Evolutionary conservation across 2,797 vertebrate species (phyloP).

Genomic region (Nothura maculosa): DNA sequence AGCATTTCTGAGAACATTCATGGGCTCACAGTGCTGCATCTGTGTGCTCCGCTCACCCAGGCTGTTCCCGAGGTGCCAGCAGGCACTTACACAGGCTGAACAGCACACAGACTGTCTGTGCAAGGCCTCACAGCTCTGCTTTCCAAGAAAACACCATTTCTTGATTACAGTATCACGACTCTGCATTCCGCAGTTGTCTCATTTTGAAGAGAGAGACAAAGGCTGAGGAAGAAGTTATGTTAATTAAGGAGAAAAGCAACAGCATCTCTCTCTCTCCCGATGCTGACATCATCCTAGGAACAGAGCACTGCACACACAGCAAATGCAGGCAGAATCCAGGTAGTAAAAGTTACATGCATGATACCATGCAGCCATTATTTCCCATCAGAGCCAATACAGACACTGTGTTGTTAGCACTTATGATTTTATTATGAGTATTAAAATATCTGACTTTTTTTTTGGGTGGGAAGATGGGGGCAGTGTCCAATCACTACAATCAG

Average conservation of each 20-base stretch:
- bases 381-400: neutral
- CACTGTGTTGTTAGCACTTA: neutral
- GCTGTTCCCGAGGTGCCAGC: conserved; percentile 3
- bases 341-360: neutral
- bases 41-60: neutral
- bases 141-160: conserved; percentile 19
- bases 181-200: conserved; percentile 21
- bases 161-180: conserved; percentile 1
- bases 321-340: neutral
- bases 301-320: neutral
- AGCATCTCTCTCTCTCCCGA: neutral
- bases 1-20: neutral
- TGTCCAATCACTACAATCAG: neutral
- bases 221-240: neutral
- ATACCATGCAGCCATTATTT: neutral
- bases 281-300: neutral
- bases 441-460: neutral
- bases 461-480: too few relatives aligned
- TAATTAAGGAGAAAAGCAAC: neutral
- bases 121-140: conserved; percentile 45
- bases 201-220: conserved; percentile 2
- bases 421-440: neutral
- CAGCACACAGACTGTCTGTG: conserved; percentile 15
- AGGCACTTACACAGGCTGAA: neutral
- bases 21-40: neutral